Evolutionary conservation across 1,140 invertebrate genomes (phyloP), one percentile per base, ranked within the genome.

Genomic region (Colletes gigas): DNA sequence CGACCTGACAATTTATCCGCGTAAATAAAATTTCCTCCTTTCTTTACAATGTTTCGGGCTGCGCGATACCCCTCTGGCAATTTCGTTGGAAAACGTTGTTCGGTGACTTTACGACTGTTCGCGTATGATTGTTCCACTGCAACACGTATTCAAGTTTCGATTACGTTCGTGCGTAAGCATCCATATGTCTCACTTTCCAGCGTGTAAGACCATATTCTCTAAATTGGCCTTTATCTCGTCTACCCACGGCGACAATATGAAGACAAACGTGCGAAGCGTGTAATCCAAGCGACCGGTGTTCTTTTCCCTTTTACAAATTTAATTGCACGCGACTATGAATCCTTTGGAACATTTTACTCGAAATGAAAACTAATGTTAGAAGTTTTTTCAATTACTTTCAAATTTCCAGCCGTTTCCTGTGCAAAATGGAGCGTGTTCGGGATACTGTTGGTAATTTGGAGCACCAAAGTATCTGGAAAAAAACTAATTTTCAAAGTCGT

Each of bases 211-310:
- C 74, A 71, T 62, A 74, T 65, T 54, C 57, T 69, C 78, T 83
- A 75, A 77, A 83, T 83, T 83, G 44, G 21, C 65, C 41, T 72
- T 81, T 83, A 80, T 83, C 78, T 63, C 57, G 66, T 70, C 69
- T 66, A 75, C 78, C 82, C 71, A 83, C 82, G 44, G 21, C 50
- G 30, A 15, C 78, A 44, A 70, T 81, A 81, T 81, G 70, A 81
- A 80, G 55, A 74, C 50, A 70, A 74, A 73, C 62, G 50, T 30
- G 72, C 44, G 17, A 17, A 63, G 47, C 57, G 30, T 59, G 68
- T 21, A 67, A 9, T 39, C 3, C 15, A 8, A 9, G 3, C 14
- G 12, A 8, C 3, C 15, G 17, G 6, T 4, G 54, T 74, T 59
- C 44, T n/a, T 30, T 47, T 41, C 4, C 14, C 60, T 17, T 14